phyloP scores from a whole-genome alignment of 2,888 invertebrate species.

The Latrodectus hesperus region DNA sequence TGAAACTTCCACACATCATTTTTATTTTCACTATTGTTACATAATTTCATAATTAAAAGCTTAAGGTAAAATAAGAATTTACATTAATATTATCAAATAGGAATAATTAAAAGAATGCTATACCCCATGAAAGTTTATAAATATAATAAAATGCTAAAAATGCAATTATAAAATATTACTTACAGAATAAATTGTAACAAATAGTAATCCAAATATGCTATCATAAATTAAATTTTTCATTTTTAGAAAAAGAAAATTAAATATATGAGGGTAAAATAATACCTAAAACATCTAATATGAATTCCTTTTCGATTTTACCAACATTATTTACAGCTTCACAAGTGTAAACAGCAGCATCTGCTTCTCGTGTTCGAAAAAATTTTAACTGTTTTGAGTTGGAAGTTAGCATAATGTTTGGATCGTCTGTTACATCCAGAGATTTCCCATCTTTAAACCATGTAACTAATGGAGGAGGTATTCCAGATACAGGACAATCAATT shows the following conservation, averaged over 20 bases:
- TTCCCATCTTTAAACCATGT: constrained; percentile 73
- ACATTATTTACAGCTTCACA: constrained; percentile 73
- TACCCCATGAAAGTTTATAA: background rate
- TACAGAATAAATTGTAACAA: background rate
- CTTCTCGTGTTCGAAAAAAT: constrained; percentile 44
- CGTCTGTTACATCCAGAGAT: constrained; percentile 47
- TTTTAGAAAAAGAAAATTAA: background rate
- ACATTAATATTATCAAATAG: background rate
- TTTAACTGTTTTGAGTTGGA: constrained; percentile 43
- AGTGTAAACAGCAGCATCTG: constrained; percentile 69
- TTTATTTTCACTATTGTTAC: too few relatives aligned
- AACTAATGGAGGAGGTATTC: constrained; percentile 73
- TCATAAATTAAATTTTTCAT: background rate
- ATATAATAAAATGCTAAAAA: background rate
- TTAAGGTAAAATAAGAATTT: too few relatives aligned
- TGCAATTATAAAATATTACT: background rate
- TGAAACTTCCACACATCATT: too few relatives aligned
- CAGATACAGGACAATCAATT: constrained; percentile 66
- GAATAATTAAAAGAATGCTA: background rate
- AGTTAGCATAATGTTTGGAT: constrained; percentile 70
- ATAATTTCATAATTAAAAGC: too few relatives aligned
- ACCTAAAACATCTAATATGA: constrained; percentile 61
- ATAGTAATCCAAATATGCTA: background rate
- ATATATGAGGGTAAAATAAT: background rate
- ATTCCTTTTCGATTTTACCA: constrained; percentile 72